Base-by-base conservation (phyloP, 2,888 invertebrate species). In the Hydroisotoma schaefferi region DNA sequence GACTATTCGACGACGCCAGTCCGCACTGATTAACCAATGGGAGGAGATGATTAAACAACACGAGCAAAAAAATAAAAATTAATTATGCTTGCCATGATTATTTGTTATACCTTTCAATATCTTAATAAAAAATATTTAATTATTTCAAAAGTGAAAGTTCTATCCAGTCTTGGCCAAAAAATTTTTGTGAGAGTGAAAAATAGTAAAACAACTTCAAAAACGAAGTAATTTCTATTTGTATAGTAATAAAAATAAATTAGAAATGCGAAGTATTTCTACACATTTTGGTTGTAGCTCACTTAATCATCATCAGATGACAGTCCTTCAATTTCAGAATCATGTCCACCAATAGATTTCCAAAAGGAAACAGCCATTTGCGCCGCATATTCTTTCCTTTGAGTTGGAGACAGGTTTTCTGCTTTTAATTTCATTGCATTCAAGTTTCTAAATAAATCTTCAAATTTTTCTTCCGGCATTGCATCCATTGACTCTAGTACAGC, bases 261-360 rank as follows among this genome's bases (percentile, higher is more conserved):
- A 33, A 8, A 8, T 33, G 33, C 8, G 15, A 8, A 33, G 8
- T 33, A 33, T 33, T 10, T 33, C 8, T 33, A 33, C 8, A 15
- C 33, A 33, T 15, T 15, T 10, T 33, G 15, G 33, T 10, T 33
- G 8, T 33, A 15, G 8, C 33, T 10, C 15, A 33, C 5, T 55
- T 54, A 60, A 40, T 72, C 72, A 22, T 70, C 73, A 38, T 74
- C 70, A 2, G 72, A 73, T 23, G 73, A 73, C 15, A 75, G 61
- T 25, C 74, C 82, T 58, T 79, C 79, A 63, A 86, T 78, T 77
- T 87, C 87, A 67, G 84, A 84, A 28, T 79, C 78, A 75, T 85
- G 85, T 20, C 87, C 87, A 20, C 86, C 87, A 73, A 87, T 84
- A 1, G 87, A 85, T 73, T 82, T 81, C 87, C 87, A 87, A 76